Conservation (phyloP, 2,888 invertebrate genomes). For the Ditula angustiorana region DNA sequence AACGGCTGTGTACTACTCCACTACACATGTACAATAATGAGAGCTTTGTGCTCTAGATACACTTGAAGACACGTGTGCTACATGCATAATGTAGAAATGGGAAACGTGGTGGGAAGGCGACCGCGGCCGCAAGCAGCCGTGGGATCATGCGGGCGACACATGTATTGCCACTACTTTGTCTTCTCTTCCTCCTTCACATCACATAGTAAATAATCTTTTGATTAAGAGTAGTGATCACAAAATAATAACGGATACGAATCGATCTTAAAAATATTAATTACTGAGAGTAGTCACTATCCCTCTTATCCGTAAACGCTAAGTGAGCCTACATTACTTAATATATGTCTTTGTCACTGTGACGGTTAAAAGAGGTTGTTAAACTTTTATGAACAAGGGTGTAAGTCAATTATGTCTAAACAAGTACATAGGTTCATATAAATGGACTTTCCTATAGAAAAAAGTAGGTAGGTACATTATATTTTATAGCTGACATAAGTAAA, state of each 20-base stretch:
- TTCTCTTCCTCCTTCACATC: background rate
- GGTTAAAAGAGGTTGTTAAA: too few relatives aligned
- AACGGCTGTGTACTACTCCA: background rate
- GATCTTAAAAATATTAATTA: background rate
- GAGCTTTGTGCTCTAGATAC: constrained; percentile 42
- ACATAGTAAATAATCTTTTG: background rate
- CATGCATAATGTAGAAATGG: constrained; percentile 65
- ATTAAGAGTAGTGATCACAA: background rate
- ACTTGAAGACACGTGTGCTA: constrained; percentile 70
- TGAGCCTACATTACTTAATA: too few relatives aligned
- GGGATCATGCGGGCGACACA: constrained; percentile 65
- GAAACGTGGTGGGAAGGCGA: constrained; percentile 53
- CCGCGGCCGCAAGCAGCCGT: constrained; percentile 45
- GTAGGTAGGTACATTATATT: too few relatives aligned
- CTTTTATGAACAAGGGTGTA: too few relatives aligned
- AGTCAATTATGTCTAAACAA: too few relatives aligned
- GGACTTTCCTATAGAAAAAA: too few relatives aligned
- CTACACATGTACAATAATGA: constrained; percentile 25
- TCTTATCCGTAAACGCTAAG: too few relatives aligned
- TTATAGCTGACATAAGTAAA: too few relatives aligned
- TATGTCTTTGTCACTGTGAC: too few relatives aligned
- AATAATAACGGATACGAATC: background rate
- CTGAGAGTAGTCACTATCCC: too few relatives aligned
- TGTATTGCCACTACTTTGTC: background rate
- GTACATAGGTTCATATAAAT: too few relatives aligned